A percentile compares a stretch with the other conserved stretches of the same genome.
Conservation (phyloP, 2,797 vertebrate species). For the Myotis myotis region DNA sequence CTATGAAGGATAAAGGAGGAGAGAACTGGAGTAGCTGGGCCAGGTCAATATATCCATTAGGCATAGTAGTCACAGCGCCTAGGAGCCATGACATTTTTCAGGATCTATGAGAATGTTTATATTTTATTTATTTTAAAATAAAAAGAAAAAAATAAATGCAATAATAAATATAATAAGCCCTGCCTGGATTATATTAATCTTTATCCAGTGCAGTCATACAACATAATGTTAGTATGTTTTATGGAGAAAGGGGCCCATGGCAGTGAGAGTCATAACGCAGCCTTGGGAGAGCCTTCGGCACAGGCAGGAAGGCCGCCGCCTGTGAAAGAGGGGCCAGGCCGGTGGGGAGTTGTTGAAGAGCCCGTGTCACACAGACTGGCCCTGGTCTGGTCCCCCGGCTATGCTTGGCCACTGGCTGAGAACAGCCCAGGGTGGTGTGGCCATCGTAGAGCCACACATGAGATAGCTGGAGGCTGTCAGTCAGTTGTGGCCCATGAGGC, state of each 20-base stretch:
- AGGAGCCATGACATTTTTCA: neutral
- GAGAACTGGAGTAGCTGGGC: neutral
- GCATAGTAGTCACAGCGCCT: neutral
- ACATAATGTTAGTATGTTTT: neutral
- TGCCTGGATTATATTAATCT: neutral
- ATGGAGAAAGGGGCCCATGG: neutral
- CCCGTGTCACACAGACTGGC: too few species aligned
- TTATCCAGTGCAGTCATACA: neutral
- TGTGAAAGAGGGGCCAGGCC: neutral
- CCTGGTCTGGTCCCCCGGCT: neutral
- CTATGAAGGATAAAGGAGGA: neutral
- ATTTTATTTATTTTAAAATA: slow-evolving; percentile 24
- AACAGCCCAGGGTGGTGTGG: neutral
- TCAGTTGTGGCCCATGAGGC: neutral
- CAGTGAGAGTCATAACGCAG: neutral
- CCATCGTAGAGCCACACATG: neutral
- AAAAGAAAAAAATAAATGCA: neutral
- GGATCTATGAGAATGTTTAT: neutral
- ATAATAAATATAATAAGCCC: neutral
- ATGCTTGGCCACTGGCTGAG: neutral
- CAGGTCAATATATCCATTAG: rapidly evolving
- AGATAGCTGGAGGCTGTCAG: neutral
- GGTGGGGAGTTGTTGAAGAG: neutral
- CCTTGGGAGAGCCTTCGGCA: neutral
- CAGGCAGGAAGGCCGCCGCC: neutral